These are phyloP conservation scores for Porphyrio hochstetteri DNA, from an alignment of 2,113 vertebrate genomes.

Conservation along the genomic window DNA sequence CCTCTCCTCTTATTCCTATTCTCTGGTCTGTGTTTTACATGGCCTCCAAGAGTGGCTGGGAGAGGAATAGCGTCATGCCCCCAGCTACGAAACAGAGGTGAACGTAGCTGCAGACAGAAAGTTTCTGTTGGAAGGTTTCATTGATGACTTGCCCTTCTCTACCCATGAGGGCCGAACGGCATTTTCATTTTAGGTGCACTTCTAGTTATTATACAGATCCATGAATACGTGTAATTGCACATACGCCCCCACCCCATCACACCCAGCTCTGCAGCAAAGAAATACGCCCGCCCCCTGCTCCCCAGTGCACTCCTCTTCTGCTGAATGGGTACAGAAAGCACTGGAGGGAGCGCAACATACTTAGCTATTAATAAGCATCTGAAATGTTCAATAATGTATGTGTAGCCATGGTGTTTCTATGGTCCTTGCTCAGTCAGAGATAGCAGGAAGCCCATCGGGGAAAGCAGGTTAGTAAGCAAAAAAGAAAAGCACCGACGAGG, in stretches of 20 bases:
- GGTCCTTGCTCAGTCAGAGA: neutral
- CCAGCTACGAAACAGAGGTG: neutral
- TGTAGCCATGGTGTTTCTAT: neutral
- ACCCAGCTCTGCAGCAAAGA: neutral
- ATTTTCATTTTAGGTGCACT: neutral
- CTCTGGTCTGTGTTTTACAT: neutral
- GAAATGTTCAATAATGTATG: constrained; percentile 56
- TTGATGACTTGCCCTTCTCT: constrained; percentile 1
- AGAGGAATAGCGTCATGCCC: neutral
- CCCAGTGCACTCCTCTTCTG: neutral
- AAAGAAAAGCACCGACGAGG: neutral
- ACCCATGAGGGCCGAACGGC: neutral
- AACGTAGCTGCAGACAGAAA: neutral
- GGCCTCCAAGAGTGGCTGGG: neutral
- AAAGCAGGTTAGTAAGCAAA: constrained; percentile 41
- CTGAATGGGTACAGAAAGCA: constrained; percentile 45
- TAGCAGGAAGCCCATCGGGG: neutral
- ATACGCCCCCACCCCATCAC: neutral
- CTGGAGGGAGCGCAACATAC: constrained; percentile 1
- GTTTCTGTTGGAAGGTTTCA: neutral
- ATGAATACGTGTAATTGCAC: neutral
- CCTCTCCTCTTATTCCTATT: neutral
- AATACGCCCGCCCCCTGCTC: neutral
- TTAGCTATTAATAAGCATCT: constrained; percentile 53
- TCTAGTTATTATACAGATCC: neutral